Evolutionary conservation across 2,113 vertebrate species (phyloP), one percentile per base, ranked within the genome.

Genomic region (Chitala chitala): DNA sequence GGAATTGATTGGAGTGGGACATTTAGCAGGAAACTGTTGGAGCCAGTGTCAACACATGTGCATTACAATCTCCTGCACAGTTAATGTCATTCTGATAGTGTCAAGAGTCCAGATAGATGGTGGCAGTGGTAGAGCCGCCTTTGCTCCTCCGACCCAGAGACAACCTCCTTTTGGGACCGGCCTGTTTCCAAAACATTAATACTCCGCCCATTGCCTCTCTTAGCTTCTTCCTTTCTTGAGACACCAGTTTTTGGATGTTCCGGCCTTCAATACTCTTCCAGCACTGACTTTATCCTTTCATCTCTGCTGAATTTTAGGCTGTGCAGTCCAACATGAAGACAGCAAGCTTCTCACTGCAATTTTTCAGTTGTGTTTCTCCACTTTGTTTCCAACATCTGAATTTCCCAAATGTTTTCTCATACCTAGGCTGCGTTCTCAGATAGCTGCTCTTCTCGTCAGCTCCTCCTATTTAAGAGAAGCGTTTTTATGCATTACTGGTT

Each of bases 251-350:
- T n/a, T n/a, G n/a, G n/a, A 17, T 17, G 38, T 69, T 69, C 64
- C 64, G 44, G 64, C 51, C 63, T 24, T 24, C 9, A 8, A 26
- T 71, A 33, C 13, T 50, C 31, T 26, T 65, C 63, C 51, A 77
- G n/a, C 22, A 5, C 63, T 66, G 63, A 66, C 63, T 40, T 66
- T 22, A 66, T 10, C 40, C 17, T 44, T 48, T 15, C 70, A 22
- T n/a, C 12, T 40, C 59, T 59, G 5, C 70, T 72, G 54, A 40
- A 26, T 22, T 69, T 31, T 54, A 31, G 9, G 72, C 77, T 26
- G 58, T 79, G 63, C 15, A 36, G 65, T 36, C 22, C 59, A 12
- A 55, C 29, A 65, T 69, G 17, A 48, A 69, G 63, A 61, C 20
- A 58, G 44, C 26, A 46, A 38, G 38, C 44, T 24, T 56, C 38